Percentiles rank a stretch among this genome's conserved stretches.
These are phyloP conservation scores for Marasmarcha lunaedactyla DNA, from an alignment of 2,888 invertebrate species.

Conservation along the genomic window DNA sequence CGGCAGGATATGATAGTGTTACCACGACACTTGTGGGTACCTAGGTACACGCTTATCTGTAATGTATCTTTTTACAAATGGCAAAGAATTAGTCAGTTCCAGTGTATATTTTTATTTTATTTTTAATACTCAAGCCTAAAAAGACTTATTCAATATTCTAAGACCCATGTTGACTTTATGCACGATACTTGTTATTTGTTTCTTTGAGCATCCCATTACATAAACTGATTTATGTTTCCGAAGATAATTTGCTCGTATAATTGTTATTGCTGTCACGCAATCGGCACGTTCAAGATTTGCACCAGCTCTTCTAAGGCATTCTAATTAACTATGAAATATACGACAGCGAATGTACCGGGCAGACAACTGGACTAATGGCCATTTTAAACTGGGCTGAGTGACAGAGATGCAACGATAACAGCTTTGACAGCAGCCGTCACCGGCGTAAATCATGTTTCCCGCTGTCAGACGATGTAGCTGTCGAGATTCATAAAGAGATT, in stretches of 20 bases:
- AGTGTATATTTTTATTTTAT: no score
- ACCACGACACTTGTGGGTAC: conserved; percentile 26
- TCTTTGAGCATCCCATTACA: conserved; percentile 2
- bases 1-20: conserved; percentile 22
- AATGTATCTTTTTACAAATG: no score
- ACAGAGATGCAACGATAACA: conserved; percentile 29
- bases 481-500: conserved; percentile 15
- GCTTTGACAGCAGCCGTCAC: conserved; percentile 20
- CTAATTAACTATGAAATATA: conserved; percentile 31
- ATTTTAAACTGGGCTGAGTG: conserved; percentile 14
- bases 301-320: conserved; percentile 17
- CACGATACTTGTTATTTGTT: no score
- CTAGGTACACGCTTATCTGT: no score
- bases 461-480: conserved; percentile 15
- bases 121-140: no score
- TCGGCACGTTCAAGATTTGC: neutral
- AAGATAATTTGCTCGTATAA: conserved; percentile 6
- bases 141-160: no score
- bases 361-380: conserved; percentile 14
- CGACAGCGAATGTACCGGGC: conserved; percentile 6
- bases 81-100: no score
- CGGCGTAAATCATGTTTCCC: conserved; percentile 32
- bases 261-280: neutral
- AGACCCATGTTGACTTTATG: no score
- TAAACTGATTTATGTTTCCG: conserved; percentile 11